These are phyloP conservation scores for Monodelphis domestica DNA, from an alignment of 2,797 vertebrate genomes.

Conservation along the genomic window DNA sequence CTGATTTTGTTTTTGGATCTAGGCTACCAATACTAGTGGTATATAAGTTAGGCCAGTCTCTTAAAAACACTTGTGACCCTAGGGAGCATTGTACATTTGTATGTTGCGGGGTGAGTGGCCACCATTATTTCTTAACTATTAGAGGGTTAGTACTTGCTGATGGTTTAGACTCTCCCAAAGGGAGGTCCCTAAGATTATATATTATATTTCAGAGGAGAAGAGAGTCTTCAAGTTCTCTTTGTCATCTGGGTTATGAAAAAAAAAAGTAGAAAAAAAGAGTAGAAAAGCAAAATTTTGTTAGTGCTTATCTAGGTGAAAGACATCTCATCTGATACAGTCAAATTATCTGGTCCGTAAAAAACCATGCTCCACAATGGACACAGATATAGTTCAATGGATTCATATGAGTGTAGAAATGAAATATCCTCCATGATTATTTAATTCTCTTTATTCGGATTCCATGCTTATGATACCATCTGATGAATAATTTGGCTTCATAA, in stretches of 20 bases:
- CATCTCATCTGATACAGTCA: background rate
- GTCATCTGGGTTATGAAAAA: accelerated
- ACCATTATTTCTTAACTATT: background rate
- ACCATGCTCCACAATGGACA: background rate
- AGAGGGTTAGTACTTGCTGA: background rate
- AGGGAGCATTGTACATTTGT: background rate
- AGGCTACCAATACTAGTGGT: background rate
- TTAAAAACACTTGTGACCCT: background rate
- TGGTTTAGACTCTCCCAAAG: background rate
- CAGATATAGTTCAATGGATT: background rate
- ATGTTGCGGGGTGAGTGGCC: accelerated
- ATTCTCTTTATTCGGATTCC: background rate
- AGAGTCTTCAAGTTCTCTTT: background rate
- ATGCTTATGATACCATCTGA: background rate
- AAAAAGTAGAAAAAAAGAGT: too few relatives aligned
- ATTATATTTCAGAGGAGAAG: background rate
- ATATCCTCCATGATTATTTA: background rate
- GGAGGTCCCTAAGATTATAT: background rate
- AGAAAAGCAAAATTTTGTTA: background rate
- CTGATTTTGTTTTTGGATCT: background rate
- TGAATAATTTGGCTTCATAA: background rate
- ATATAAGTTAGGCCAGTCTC: background rate
- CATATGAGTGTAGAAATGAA: background rate
- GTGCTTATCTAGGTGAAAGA: background rate
- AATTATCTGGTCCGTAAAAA: background rate